phyloP scores from a whole-genome alignment of 2,797 vertebrate species.

The Sylvilagus floridanus region DNA sequence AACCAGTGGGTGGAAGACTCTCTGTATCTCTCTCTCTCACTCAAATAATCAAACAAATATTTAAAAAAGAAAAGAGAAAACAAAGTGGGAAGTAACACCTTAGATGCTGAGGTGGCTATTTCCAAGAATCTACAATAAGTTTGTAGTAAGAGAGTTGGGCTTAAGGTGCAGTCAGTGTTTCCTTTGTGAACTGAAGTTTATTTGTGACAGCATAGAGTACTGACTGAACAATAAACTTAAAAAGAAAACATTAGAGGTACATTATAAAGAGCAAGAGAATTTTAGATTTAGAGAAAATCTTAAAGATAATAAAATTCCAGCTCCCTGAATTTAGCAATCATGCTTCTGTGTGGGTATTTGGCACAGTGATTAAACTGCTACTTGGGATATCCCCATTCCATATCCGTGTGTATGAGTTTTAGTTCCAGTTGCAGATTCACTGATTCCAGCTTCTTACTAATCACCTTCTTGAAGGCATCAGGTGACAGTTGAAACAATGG shows the following conservation, averaged over 20 bases:
- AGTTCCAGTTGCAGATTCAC: too few relatives aligned
- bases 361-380: too few relatives aligned
- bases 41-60: too few relatives aligned
- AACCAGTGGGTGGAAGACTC: too few relatives aligned
- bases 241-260: background rate
- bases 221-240: background rate
- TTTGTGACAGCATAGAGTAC: background rate
- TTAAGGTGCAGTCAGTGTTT: background rate
- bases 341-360: background rate
- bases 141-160: background rate
- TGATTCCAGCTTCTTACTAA: too few relatives aligned
- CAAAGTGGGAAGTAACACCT: background rate
- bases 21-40: too few relatives aligned
- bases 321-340: conserved; percentile 1
- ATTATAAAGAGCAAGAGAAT: background rate
- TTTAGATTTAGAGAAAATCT: background rate
- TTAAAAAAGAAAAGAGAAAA: too few relatives aligned
- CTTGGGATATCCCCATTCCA: too few relatives aligned
- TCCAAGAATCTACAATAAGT: background rate
- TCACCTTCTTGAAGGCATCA: too few relatives aligned
- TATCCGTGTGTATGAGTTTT: too few relatives aligned
- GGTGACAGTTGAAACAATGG: too few relatives aligned
- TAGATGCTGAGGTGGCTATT: background rate
- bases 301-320: background rate
- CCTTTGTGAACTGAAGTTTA: conserved; percentile 1